Evolutionary conservation across 2,888 invertebrate genomes (phyloP).

Genomic region (Marasmarcha lunaedactyla): DNA sequence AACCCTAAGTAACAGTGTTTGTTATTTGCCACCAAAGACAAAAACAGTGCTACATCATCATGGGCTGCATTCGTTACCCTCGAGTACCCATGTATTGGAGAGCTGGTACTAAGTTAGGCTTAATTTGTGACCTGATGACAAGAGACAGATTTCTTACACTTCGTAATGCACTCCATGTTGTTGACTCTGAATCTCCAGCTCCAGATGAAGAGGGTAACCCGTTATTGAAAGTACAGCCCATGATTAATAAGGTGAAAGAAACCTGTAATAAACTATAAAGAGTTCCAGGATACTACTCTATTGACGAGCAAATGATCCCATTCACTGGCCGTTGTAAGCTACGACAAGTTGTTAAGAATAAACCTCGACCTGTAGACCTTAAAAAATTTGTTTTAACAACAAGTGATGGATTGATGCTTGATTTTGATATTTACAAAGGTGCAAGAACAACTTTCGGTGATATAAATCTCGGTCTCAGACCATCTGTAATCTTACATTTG

Average conservation of each 20-base stretch:
- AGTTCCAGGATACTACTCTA: slow-evolving; percentile 11
- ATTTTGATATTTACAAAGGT: slow-evolving; percentile 11
- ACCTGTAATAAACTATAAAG: slow-evolving; percentile 14
- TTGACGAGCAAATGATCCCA: too few species aligned
- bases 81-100: slow-evolving; percentile 10
- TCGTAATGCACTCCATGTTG: slow-evolving; percentile 3
- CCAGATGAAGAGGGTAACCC: slow-evolving; percentile 3
- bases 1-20: too few species aligned
- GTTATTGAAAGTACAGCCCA: slow-evolving; percentile 17
- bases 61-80: slow-evolving; percentile 9
- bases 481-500: slow-evolving; percentile 14
- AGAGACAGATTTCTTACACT: slow-evolving; percentile 5
- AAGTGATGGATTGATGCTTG: slow-evolving; percentile 16
- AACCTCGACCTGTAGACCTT: slow-evolving; percentile 16
- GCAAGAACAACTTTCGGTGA: slow-evolving; percentile 4
- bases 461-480: slow-evolving; percentile 11
- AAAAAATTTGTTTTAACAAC: slow-evolving; percentile 16
- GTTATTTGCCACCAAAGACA: too few species aligned
- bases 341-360: slow-evolving; percentile 14
- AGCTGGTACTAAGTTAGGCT: slow-evolving; percentile 1
- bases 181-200: slow-evolving; percentile 1
- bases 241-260: slow-evolving; percentile 13
- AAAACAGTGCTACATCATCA: too few species aligned
- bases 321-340: too few species aligned
- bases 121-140: slow-evolving; percentile 4